Evolutionary conservation across 2,113 vertebrate species (phyloP).

Genomic region (Lagopus muta): DNA sequence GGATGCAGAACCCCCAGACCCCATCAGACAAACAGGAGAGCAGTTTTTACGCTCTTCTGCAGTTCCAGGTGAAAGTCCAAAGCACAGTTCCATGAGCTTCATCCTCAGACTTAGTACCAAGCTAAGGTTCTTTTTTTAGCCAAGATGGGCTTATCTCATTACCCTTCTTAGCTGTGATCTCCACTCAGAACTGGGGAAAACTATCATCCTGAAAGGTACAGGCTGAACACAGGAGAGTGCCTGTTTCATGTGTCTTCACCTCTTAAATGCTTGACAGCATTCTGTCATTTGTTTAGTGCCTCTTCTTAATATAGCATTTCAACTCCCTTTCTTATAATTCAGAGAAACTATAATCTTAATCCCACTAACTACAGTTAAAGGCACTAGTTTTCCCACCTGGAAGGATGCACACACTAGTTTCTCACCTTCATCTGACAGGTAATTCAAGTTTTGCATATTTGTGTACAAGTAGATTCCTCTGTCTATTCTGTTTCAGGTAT

Average conservation of each 20-base stretch:
- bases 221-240: not conserved
- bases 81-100: not conserved
- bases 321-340: not conserved
- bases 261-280: not conserved
- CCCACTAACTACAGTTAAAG: not conserved
- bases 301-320: rapidly evolving
- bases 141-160: conserved; percentile 57
- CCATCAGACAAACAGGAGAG: not conserved
- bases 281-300: not conserved
- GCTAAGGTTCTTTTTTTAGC: conserved; percentile 42
- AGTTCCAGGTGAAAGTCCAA: not conserved
- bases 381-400: not conserved
- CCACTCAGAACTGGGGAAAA: not conserved
- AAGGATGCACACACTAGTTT: not conserved
- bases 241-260: not conserved
- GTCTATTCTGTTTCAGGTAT: not conserved
- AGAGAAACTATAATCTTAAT: not conserved
- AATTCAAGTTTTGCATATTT: not conserved
- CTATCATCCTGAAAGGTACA: not conserved
- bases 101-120: conserved; percentile 28
- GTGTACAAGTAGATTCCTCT: not conserved
- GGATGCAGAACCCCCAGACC: not conserved
- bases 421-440: not conserved
- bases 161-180: conserved; percentile 42
- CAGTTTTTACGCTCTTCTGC: not conserved